Conservation (phyloP, 2,888 invertebrate species). For the Drosophila affinis region DNA sequence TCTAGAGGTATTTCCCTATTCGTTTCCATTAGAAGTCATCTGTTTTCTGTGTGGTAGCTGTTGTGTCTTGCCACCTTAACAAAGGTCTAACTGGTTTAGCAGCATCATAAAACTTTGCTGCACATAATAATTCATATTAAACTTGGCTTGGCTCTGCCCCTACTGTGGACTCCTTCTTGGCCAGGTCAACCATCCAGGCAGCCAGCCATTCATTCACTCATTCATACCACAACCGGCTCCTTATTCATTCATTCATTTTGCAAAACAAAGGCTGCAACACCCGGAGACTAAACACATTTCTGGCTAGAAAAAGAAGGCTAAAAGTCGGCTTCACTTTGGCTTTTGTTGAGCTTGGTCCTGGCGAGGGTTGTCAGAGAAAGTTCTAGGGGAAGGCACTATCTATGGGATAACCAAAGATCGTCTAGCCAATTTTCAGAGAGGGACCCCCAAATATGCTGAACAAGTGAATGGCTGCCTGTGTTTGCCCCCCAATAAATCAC, state of each 20-base stretch:
- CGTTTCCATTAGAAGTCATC: conserved; percentile 28
- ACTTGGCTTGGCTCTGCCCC: conserved; percentile 51
- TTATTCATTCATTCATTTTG: conserved; percentile 58
- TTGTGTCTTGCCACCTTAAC: conserved; percentile 15
- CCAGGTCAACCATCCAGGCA: neutral
- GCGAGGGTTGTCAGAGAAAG: neutral
- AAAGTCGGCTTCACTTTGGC: conserved; percentile 8
- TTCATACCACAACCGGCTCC: conserved; percentile 21
- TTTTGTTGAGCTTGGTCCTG: neutral
- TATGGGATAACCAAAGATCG: neutral
- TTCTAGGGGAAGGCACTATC: neutral
- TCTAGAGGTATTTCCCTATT: neutral
- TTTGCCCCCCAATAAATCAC: neutral
- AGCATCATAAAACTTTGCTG: conserved; percentile 69
- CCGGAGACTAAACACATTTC: conserved; percentile 41
- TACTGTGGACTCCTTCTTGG: neutral
- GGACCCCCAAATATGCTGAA: neutral
- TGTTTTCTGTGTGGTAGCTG: conserved; percentile 2
- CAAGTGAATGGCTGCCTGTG: neutral
- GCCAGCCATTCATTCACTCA: conserved; percentile 44
- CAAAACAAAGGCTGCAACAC: conserved; percentile 36
- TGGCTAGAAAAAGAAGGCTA: neutral
- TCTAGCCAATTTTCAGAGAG: neutral
- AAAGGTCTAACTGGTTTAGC: conserved; percentile 37
- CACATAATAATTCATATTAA: conserved; percentile 79